A percentile compares a stretch with the other conserved stretches of the same genome.
These are phyloP conservation scores for Gonatopus flavifemur DNA, from an alignment of 1,140 invertebrate genomes.

Conservation along the genomic window DNA sequence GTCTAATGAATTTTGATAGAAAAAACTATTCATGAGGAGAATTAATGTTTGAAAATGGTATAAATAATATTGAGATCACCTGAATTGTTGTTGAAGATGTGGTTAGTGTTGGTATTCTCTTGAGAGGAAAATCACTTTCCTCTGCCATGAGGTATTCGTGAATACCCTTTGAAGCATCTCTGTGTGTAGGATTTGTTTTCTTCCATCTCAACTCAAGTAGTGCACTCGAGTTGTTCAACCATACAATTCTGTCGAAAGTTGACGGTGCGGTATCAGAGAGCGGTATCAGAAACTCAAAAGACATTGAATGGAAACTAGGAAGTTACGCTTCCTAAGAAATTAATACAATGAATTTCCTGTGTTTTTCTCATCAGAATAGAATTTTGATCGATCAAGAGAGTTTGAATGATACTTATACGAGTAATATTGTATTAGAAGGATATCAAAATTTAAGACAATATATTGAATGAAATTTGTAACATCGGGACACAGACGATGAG, in stretches of 20 bases:
- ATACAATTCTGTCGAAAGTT: constrained; percentile 34
- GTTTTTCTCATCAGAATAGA: constrained; percentile 1
- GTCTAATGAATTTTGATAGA: no score
- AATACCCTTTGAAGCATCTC: constrained; percentile 14
- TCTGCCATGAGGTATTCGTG: no score
- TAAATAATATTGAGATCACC: no score
- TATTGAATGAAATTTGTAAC: neutral
- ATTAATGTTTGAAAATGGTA: no score
- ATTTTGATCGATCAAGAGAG: constrained; percentile 4
- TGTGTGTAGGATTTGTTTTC: constrained; percentile 10
- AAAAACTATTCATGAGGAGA: no score
- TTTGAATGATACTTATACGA: constrained; percentile 14
- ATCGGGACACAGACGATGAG: no score
- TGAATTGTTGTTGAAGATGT: no score
- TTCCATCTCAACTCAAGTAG: constrained; percentile 9
- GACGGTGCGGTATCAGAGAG: constrained; percentile 15
- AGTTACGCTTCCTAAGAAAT: no score
- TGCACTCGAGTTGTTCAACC: constrained; percentile 20
- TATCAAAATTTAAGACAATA: constrained; percentile 9
- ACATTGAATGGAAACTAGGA: no score
- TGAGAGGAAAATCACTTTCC: no score
- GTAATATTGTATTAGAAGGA: neutral
- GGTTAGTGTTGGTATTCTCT: no score
- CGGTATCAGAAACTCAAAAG: no score
- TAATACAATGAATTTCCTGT: constrained; percentile 6